phyloP scores from a whole-genome alignment of 2,797 vertebrate species.

The Coregonus suidteri region DNA sequence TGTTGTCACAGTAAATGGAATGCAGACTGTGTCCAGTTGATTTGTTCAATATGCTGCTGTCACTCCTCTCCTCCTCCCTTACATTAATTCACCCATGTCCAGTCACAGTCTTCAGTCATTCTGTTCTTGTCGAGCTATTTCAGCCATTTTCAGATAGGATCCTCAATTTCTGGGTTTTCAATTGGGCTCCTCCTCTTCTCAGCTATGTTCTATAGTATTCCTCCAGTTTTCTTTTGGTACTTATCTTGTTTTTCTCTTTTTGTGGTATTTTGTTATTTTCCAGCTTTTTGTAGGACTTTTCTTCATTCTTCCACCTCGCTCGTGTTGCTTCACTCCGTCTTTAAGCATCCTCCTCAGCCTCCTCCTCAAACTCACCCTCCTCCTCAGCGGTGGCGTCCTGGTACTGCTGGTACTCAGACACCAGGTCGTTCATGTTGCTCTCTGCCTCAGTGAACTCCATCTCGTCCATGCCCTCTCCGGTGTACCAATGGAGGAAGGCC shows the following conservation, averaged over 20 bases:
- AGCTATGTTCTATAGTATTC: conserved; percentile 5
- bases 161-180: conserved; percentile 1
- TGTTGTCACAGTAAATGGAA: background rate
- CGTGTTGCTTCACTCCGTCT: background rate
- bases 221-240: conserved; percentile 14
- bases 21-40: conserved; percentile 32
- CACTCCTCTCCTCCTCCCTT: background rate
- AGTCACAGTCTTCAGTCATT: background rate
- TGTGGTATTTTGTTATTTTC: background rate
- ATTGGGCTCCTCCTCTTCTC: conserved; percentile 15
- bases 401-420: conserved; percentile 79
- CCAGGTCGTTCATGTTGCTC: conserved; percentile 79
- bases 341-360: conserved; percentile 78
- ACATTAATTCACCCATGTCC: conserved; percentile 13
- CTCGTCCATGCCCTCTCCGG: conserved; percentile 77
- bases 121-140: background rate
- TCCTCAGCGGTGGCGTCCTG: conserved; percentile 84
- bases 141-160: background rate
- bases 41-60: conserved; percentile 34
- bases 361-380: conserved; percentile 82
- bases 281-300: background rate
- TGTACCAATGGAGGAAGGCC: conserved; percentile 76
- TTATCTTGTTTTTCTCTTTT: conserved; percentile 15
- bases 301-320: background rate
- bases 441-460: conserved; percentile 77